Conservation (phyloP, 1,140 invertebrate species). For the Nomia melanderi region DNA sequence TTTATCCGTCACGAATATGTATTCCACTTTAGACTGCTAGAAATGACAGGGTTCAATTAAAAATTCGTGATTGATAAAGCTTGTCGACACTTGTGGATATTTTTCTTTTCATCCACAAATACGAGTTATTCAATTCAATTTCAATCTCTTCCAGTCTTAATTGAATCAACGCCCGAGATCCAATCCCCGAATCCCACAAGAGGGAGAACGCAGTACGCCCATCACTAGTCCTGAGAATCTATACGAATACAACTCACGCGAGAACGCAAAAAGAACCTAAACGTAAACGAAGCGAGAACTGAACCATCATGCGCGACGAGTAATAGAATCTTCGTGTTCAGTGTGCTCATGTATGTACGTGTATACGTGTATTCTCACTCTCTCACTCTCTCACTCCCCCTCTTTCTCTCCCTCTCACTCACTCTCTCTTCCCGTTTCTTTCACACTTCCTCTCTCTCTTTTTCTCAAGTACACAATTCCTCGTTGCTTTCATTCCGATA, state of each 20-base stretch:
- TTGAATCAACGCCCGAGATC: too few relatives aligned
- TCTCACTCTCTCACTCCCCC: not conserved
- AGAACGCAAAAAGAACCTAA: slow-evolving; percentile 2
- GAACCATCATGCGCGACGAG: slow-evolving; percentile 36
- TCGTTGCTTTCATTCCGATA: slow-evolving; percentile 28
- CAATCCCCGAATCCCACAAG: not conserved
- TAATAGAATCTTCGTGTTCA: slow-evolving; percentile 27
- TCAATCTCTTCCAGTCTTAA: too few relatives aligned
- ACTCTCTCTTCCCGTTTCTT: not conserved
- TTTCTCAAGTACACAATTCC: not conserved
- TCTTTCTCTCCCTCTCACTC: not conserved
- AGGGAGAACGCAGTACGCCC: slow-evolving; percentile 10
- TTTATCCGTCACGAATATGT: too few relatives aligned
- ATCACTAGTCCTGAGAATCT: slow-evolving; percentile 13
- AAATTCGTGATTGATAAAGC: too few relatives aligned
- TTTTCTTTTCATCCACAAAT: too few relatives aligned
- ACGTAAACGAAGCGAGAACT: slow-evolving; percentile 15
- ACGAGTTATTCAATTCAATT: too few relatives aligned
- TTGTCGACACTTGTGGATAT: too few relatives aligned
- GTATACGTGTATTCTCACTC: not conserved
- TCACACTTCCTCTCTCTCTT: not conserved
- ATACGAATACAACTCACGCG: slow-evolving; percentile 15
- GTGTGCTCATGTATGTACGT: slow-evolving; percentile 1
- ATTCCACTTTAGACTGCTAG: too few relatives aligned
- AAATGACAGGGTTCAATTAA: too few relatives aligned